Evolutionary conservation across 2,797 vertebrate genomes (phyloP), one percentile per base, ranked within the genome.

Genomic region (Brachymystax lenok): DNA sequence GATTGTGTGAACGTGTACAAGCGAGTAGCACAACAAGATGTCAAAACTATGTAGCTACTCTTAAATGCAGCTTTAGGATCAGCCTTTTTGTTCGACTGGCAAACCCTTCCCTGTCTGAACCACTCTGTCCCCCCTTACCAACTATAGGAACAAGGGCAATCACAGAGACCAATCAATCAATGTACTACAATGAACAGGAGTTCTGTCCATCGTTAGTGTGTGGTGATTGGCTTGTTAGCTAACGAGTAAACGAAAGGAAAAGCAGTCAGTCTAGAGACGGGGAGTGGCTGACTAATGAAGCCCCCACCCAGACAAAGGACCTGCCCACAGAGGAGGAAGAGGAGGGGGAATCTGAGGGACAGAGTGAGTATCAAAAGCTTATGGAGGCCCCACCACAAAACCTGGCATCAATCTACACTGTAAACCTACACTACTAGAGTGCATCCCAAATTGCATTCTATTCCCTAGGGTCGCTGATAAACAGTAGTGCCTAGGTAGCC

Each of bases 211-310:
- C 4, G 0, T 0, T 56, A 6, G 17, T 19, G 19, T 56, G 4
- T 56, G 54, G 54, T 56, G 19, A 35, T 35, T 35, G 33, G 10
- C 40, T 46, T 12, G 40, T 46, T 56, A 17, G 54, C 54, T 7
- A 19, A 17, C 3, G 54, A 17, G 54, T 56, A n/a, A 56, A 46
- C 2, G 40, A 46, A 46, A 10, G 40, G 40, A 46, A 46, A 46
- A 2, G 40, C 40, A 46, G 97, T 30, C 89, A 87, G 61, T 95
- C 96, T 4, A 76, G 67, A 83, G 87, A 78, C 2, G 95, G 95
- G 30, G 89, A 85, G 64, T 98, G 98, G 98, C 35, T 92, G 30
- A 88, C 82, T 4, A 93, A 95, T 0, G 79, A 86, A 64, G 83
- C 91, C 8, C 56, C 64, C 0, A 21, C 12, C 24, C 56, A 64